These are phyloP conservation scores for Oxyruncus cristatus DNA, from an alignment of 2,113 vertebrate genomes.

Conservation along the genomic window DNA sequence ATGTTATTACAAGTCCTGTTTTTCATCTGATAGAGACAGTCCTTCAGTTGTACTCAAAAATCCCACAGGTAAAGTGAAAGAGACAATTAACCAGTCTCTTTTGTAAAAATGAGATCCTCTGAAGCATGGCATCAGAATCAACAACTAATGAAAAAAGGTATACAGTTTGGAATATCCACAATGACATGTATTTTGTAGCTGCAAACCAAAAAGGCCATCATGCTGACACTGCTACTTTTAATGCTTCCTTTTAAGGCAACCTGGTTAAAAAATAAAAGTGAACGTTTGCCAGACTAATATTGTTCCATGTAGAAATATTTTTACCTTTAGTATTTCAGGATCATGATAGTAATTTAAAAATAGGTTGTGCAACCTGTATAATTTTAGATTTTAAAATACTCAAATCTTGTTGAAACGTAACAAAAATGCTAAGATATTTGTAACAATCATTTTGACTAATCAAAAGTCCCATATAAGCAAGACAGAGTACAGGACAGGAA, in stretches of 20 bases:
- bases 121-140: not conserved
- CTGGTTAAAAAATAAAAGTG: not conserved
- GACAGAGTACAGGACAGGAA: constrained; percentile 31
- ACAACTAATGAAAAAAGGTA: not conserved
- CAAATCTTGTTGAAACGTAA: not conserved
- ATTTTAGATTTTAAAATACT: not conserved
- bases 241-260: not conserved
- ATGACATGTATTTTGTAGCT: not conserved
- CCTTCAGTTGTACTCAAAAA: not conserved
- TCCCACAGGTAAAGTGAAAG: not conserved
- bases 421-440: not conserved
- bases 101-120: not conserved
- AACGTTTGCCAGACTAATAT: not conserved
- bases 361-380: not conserved
- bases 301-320: not conserved
- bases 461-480: constrained; percentile 21
- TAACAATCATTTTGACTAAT: not conserved
- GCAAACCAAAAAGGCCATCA: not conserved
- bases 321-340: not conserved
- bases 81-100: not conserved
- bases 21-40: not conserved
- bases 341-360: not conserved
- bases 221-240: not conserved
- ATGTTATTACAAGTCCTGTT: not conserved
- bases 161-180: not conserved